Evolutionary conservation across 2,113 vertebrate species (phyloP).

Genomic region (Numenius arquata): DNA sequence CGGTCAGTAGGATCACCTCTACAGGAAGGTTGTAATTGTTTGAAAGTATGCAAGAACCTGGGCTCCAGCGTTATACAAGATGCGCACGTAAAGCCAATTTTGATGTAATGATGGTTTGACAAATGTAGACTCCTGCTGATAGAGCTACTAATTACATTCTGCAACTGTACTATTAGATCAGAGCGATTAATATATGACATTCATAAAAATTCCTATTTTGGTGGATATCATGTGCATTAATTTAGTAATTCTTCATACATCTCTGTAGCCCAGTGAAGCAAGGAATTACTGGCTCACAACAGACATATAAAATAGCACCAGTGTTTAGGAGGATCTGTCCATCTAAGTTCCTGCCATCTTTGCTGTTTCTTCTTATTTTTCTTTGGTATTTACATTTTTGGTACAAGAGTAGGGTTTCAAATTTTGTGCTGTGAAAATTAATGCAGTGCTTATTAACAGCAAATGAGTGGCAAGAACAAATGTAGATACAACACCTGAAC

Average conservation of each 20-base stretch:
- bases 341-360: neutral
- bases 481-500: neutral
- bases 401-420: neutral
- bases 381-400: neutral
- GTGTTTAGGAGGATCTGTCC: neutral
- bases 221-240: neutral
- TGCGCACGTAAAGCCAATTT: fast-evolving
- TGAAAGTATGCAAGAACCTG: neutral
- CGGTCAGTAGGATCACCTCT: neutral
- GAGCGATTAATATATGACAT: neutral
- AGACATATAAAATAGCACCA: neutral
- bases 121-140: neutral
- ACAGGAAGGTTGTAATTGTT: neutral
- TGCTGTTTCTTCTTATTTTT: neutral
- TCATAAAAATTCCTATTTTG: neutral
- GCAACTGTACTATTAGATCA: neutral
- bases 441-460: neutral
- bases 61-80: neutral
- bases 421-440: neutral
- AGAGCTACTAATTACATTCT: slow-evolving; percentile 21
- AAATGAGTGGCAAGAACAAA: neutral
- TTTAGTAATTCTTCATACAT: neutral
- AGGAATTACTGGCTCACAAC: neutral
- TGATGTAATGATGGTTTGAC: neutral
- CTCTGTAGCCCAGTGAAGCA: neutral